Percentiles rank a stretch among this genome's conserved stretches.
Conservation (phyloP, 2,797 vertebrate genomes). For the Synanceia verrucosa region DNA sequence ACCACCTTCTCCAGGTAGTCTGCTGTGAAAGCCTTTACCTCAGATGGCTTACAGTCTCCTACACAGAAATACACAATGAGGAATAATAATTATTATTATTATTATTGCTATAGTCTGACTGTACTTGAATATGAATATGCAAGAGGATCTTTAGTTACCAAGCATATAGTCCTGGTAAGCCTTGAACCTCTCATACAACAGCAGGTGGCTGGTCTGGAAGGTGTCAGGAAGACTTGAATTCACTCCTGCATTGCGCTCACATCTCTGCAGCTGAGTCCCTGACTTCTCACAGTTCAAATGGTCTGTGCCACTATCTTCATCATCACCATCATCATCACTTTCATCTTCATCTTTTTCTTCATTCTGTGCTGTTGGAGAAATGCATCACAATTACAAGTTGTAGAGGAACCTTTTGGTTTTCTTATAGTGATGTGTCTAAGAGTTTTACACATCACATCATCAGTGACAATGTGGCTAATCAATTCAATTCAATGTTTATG, state of each 20-base stretch:
- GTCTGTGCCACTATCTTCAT: conserved; percentile 83
- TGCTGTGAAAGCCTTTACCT: conserved; percentile 89
- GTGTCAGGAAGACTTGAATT: conserved; percentile 83
- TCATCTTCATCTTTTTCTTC: conserved; percentile 65
- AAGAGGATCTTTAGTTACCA: conserved; percentile 74
- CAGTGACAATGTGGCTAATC: too few relatives aligned
- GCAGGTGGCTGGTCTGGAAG: conserved; percentile 88
- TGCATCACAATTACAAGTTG: neutral
- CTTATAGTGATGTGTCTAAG: too few relatives aligned
- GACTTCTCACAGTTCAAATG: conserved; percentile 70
- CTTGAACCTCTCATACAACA: conserved; percentile 94
- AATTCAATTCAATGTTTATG: too few relatives aligned
- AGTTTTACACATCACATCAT: neutral
- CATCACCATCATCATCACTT: conserved; percentile 53
- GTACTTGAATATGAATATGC: neutral
- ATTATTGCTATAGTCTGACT: too few relatives aligned
- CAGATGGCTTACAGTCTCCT: conserved; percentile 97
- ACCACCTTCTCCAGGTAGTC: conserved; percentile 94
- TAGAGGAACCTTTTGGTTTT: too few relatives aligned
- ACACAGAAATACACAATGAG: neutral
- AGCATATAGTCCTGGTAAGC: conserved; percentile 95
- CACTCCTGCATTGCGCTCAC: conserved; percentile 60
- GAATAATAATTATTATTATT: neutral
- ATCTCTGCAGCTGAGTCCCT: conserved; percentile 78
- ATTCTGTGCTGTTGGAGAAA: conserved; percentile 59